A percentile compares a stretch with the other conserved stretches of the same genome.
phyloP scores from a whole-genome alignment of 2,888 invertebrate genomes.

The Acanthosepion esculentum region DNA sequence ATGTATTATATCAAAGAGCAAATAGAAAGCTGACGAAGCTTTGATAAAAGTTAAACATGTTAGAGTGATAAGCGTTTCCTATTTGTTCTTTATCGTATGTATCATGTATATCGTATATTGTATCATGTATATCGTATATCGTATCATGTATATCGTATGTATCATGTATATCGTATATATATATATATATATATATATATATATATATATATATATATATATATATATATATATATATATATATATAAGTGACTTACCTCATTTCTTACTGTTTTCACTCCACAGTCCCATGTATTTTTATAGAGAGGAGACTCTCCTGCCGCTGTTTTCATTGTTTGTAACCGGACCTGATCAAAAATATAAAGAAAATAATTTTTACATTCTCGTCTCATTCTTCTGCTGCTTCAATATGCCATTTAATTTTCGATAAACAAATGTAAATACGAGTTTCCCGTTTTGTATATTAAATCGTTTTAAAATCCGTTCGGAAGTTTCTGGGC shows the following conservation, averaged over 20 bases:
- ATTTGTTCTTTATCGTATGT: too few species aligned
- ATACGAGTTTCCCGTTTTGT: too few species aligned
- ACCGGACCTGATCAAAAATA: not conserved
- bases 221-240: too few species aligned
- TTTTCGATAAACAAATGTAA: not conserved
- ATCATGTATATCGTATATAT: not conserved
- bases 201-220: too few species aligned
- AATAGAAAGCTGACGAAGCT: too few species aligned
- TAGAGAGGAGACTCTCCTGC: not conserved
- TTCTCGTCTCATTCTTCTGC: not conserved
- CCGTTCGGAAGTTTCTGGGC: too few species aligned
- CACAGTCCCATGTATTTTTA: constrained; percentile 37
- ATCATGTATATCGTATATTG: not conserved
- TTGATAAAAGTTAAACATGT: too few species aligned
- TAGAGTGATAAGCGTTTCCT: too few species aligned
- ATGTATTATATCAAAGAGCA: too few species aligned
- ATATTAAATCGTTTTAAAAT: too few species aligned
- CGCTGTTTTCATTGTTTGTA: not conserved
- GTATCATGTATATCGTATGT: too few species aligned
- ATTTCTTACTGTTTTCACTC: constrained; percentile 15
- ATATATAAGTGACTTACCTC: not conserved
- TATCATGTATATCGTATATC: not conserved
- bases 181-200: not conserved
- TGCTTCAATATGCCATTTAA: too few species aligned
- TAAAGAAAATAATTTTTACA: not conserved